phyloP scores from a whole-genome alignment of 2,113 vertebrate genomes.

The Sterrhoptilus dennistouni region DNA sequence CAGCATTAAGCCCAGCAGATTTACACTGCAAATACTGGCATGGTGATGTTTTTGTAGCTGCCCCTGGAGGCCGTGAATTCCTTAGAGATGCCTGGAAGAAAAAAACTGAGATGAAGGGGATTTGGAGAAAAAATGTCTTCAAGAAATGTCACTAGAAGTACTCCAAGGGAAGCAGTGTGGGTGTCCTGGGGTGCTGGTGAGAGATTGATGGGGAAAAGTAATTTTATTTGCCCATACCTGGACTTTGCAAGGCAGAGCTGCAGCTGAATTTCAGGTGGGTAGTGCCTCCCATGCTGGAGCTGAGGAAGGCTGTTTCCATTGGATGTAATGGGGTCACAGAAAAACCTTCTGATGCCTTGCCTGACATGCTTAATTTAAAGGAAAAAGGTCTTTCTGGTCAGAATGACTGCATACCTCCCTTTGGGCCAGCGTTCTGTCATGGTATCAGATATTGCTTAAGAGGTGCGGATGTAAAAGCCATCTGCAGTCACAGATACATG shows the following conservation, averaged over 20 bases:
- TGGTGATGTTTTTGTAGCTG: not conserved
- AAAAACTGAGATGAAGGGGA: not conserved
- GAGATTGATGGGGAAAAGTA: not conserved
- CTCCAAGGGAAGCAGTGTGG: not conserved
- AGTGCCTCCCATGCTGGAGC: not conserved
- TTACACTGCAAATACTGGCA: not conserved
- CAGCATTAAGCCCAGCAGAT: not conserved
- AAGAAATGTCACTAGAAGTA: not conserved
- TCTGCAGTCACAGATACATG: slow-evolving; percentile 59
- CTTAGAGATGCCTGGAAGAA: not conserved
- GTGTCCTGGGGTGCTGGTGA: not conserved
- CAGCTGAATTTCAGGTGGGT: not conserved
- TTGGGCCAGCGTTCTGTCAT: not conserved
- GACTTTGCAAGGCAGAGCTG: not conserved
- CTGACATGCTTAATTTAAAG: slow-evolving; percentile 8
- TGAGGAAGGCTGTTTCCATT: not conserved
- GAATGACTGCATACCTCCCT: not conserved
- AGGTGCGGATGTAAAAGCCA: slow-evolving; percentile 38
- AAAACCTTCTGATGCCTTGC: not conserved
- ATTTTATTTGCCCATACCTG: not conserved
- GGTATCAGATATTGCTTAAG: slow-evolving; percentile 65
- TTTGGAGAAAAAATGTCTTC: not conserved
- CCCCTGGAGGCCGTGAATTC: not conserved
- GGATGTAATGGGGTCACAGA: not conserved
- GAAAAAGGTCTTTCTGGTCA: slow-evolving; percentile 22